Evolutionary conservation across 2,797 vertebrate species (phyloP), one percentile per base, ranked within the genome.

Genomic region (Enteromius viviparus): DNA sequence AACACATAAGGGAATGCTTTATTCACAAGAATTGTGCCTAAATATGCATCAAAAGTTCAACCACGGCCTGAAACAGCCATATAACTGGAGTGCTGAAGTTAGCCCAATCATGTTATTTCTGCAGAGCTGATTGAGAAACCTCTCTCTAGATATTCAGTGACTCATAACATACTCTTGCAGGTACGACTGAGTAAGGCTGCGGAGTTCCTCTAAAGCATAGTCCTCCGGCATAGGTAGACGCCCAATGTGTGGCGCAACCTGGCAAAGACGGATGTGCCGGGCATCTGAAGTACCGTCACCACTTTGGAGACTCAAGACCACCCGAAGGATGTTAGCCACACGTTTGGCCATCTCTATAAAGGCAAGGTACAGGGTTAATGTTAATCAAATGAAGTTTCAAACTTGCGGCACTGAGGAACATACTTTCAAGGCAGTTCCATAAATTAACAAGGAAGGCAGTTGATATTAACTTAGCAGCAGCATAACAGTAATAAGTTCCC

Each of bases 151-250:
- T 11, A 55, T 58, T 96, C 93, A 98, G 58, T 96, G 95, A 76
- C 94, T 91, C 81, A 95, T 87, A 0, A 95, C 92, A 79, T 98
- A 94, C 93, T 98, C 96, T 0, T 92, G 90, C 11, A 98, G 93
- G 93, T 98, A 99, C 0, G 95, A 95, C 91, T 97, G 96, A 0
- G 96, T 98, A 87, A 99, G 97, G 76, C 94, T 91, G 0, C 97
- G 94, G n/a, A 99, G 96, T 90, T 99, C 98, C 89, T 99, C 97
- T 92, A 99, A 90, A 40, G 96, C 94, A 7, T 99, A 99, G 91
- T 99, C 97, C 90, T 99, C 98, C 0, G 98, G 98, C 97, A 99
- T 96, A 5, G 98, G 97, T 68, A 99, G 95, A 6, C 95, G 95
- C 7, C 94, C 94, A 12, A 99, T 93, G 91, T 96, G 96, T 0